Evolutionary conservation across 2,797 vertebrate species (phyloP), one percentile per base, ranked within the genome.

Genomic region (Malurus splendens): DNA sequence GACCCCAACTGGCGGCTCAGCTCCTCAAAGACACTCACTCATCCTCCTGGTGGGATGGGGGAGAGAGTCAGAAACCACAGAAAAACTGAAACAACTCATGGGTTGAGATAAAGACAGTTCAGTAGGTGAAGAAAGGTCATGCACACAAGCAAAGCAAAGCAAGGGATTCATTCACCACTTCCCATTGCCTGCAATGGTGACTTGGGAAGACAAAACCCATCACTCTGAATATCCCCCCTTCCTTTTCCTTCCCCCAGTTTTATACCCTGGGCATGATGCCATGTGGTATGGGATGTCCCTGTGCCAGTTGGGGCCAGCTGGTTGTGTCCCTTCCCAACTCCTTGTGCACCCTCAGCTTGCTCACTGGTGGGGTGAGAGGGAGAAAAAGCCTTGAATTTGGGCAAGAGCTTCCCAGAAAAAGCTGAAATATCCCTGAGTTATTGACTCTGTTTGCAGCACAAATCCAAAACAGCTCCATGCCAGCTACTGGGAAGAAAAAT

Each of bases 381-480:
- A 54, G 18, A 36, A 54, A 73, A 42, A 2, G 18, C n/a, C 16
- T 38, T 42, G 30, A 24, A 9, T 70, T 8, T 42, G 36, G 48
- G 36, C 11, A 38, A 66, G 10, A 0, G 0, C 41, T 67, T 9
- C 48, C 20, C 47, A 67, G 22, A 36, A 54, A 7, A n/a, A 66
- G 36, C 13, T 54, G 2, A 54, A 66, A 24, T 7, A 42, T 15
- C 9, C 42, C n/a, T 48, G 42, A 38, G 18, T 42, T 20, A 32
- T 20, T 18, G 32, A 42, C 10, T 13, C 8, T 42, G 18, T 47
- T 41, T 47, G 10, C 11, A 28, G 33, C 27, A 55, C 18, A 54
- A 38, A 61, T 48, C 27, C 1, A 17, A 57, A 71, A 24, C 9
- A 7, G 6, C 7, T 36, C 13, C 9, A 18, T 42, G 6, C 3